phyloP scores from a whole-genome alignment of 2,888 invertebrate genomes.

The Blastobasis adustella region DNA sequence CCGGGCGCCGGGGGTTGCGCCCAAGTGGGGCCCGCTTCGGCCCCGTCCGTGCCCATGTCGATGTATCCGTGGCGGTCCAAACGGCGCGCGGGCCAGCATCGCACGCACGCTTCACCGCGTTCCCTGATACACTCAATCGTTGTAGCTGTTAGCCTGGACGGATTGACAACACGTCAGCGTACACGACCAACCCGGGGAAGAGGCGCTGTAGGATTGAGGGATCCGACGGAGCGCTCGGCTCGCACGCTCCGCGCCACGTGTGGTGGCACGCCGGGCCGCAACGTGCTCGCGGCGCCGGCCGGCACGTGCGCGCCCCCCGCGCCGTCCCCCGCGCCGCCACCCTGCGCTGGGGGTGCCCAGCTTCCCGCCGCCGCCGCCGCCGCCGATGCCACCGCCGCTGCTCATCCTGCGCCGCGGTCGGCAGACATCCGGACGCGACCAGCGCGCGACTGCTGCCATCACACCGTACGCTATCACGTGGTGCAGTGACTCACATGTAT shows the following conservation, averaged over 20 bases:
- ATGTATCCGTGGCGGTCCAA: conserved; percentile 74
- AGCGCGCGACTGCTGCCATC: too few relatives aligned
- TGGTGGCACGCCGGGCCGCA: conserved; percentile 42
- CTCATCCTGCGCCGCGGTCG: too few relatives aligned
- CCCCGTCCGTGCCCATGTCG: conserved; percentile 59
- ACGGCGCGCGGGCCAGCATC: conserved; percentile 36
- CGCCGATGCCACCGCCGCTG: not conserved
- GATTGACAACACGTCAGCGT: conserved; percentile 15
- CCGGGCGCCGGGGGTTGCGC: conserved; percentile 22
- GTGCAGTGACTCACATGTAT: too few relatives aligned
- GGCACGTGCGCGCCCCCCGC: conserved; percentile 28
- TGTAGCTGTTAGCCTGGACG: conserved; percentile 13
- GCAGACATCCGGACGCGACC: too few relatives aligned
- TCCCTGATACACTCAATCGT: conserved; percentile 44
- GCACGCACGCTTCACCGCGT: conserved; percentile 46
- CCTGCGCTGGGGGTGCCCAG: not conserved
- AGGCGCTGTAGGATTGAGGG: conserved; percentile 59
- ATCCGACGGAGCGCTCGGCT: conserved; percentile 39
- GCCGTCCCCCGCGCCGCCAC: conserved; percentile 8
- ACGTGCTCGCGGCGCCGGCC: conserved; percentile 38
- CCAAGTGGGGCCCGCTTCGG: conserved; percentile 2
- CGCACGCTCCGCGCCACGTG: conserved; percentile 48
- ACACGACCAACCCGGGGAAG: conserved; percentile 59
- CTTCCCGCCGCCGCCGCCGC: not conserved
- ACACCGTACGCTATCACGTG: too few relatives aligned